Conservation (phyloP, 53 echinoderm and acorn worm genomes). For the Holothuria scabra region DNA sequence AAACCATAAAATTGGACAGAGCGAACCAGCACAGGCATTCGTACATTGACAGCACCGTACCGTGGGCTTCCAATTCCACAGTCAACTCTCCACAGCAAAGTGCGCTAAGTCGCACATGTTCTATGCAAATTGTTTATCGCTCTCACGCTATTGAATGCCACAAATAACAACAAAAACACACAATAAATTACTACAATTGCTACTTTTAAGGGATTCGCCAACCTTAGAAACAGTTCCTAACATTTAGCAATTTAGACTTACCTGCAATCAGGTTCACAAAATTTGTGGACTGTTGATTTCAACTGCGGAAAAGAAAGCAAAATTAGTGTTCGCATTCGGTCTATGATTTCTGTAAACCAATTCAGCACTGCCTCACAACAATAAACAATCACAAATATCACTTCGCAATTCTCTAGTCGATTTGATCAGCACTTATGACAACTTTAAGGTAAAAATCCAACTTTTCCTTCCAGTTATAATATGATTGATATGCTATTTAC, state of each 20-base stretch:
- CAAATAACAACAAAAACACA: conserved; percentile 99
- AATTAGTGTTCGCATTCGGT: conserved; percentile 69
- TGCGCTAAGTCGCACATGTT: conserved; percentile 50
- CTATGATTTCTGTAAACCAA: conserved; percentile 81
- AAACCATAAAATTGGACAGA: background rate
- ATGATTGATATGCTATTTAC: too few species aligned
- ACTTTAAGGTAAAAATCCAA: too few species aligned
- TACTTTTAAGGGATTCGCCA: too few species aligned
- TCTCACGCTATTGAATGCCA: conserved; percentile 94
- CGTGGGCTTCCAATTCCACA: background rate
- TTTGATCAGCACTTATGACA: background rate
- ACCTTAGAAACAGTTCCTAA: too few species aligned
- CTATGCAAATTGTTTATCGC: conserved; percentile 99
- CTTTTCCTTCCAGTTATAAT: too few species aligned
- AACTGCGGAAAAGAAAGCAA: conserved; percentile 44
- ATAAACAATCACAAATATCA: conserved; percentile 96
- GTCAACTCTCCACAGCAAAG: too few species aligned
- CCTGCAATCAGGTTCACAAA: conserved; percentile 16
- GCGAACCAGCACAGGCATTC: background rate
- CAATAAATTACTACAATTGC: conserved; percentile 61
- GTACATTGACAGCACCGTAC: background rate
- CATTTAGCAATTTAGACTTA: conserved; percentile 34
- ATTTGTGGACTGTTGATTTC: conserved; percentile 22
- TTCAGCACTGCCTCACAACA: conserved; percentile 82
- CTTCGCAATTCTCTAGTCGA: conserved; percentile 59